Evolutionary conservation across 2,888 invertebrate species (phyloP).

Genomic region (Ormyrus rosae): DNA sequence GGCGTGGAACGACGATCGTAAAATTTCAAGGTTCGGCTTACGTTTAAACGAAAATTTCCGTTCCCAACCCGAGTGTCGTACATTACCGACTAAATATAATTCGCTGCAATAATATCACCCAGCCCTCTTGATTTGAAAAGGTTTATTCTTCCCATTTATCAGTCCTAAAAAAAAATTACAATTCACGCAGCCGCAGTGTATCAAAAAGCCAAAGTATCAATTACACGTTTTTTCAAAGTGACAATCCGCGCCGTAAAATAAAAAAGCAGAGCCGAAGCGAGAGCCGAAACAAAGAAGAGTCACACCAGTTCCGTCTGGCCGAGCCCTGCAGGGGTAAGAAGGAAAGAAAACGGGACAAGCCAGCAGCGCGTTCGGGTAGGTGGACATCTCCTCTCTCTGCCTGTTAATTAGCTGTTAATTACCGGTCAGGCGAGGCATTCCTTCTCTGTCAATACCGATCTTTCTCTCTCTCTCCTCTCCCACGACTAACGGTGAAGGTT

Average conservation of each 20-base stretch:
- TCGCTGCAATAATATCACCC: too few species aligned
- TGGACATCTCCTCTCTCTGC: conserved; percentile 52
- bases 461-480: conserved; percentile 34
- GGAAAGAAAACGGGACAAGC: neutral
- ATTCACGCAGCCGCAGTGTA: too few species aligned
- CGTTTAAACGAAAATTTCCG: too few species aligned
- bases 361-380: conserved; percentile 27
- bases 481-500: conserved; percentile 52
- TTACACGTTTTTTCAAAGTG: neutral
- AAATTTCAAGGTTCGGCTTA: neutral
- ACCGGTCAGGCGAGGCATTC: conserved; percentile 14
- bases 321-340: conserved; percentile 19
- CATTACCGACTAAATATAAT: too few species aligned
- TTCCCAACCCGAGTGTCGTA: too few species aligned
- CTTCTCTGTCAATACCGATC: conserved; percentile 47
- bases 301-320: neutral
- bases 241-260: conserved; percentile 2
- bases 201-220: too few species aligned
- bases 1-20: neutral
- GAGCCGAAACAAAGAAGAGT: conserved; percentile 13
- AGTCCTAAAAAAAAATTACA: too few species aligned
- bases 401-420: conserved; percentile 57
- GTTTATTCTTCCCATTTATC: too few species aligned
- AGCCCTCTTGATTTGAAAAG: too few species aligned
- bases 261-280: neutral